Evolutionary conservation across 2,797 vertebrate genomes (phyloP), one percentile per base, ranked within the genome.

Genomic region (Valencia hispanica): DNA sequence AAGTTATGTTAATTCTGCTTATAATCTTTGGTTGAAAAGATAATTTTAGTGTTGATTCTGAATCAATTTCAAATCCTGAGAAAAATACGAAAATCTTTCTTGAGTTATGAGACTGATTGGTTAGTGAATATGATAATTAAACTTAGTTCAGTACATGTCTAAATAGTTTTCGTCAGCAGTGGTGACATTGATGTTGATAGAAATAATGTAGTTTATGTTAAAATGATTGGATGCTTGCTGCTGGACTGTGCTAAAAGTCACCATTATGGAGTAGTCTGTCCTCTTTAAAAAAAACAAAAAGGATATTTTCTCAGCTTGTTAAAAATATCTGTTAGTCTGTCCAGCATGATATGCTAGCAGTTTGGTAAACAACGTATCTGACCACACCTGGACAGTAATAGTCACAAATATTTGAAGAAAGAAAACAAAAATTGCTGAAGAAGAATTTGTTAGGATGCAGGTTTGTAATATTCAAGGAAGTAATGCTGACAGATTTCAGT

Each of bases 401-500:
- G n/a, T 25, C 20, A 25, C 50, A 22, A 39, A 39, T 17, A 22
- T 20, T 70, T 74, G 41, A 71, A 68, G 74, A 71, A 59, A n/a
- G 20, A 39, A 22, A 25, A 22, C 5, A 65, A 43, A 53, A 55
- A n/a, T 30, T 25, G 12, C 7, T 41, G 70, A 50, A 68, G 51
- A 48, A 65, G 73, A 74, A 82, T 83, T 43, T 0, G 10, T 53
- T 30, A 68, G 74, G 75, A 70, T 81, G 74, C 79, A 75, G 78
- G 73, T 79, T 87, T 82, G 79, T 84, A 84, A 80, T 74, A 68
- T 48, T 76, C 82, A 80, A 82, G 80, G 81, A 72, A 84, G 79
- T 80, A 66, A 70, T 5, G 10, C 69, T 82, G 83, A 77, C 78
- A 87, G 84, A 79, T 83, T 84, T 77, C 41, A 1, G 76, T 84